Base-by-base conservation (phyloP, 2,888 invertebrate genomes). In the Sicus ferrugineus region DNA sequence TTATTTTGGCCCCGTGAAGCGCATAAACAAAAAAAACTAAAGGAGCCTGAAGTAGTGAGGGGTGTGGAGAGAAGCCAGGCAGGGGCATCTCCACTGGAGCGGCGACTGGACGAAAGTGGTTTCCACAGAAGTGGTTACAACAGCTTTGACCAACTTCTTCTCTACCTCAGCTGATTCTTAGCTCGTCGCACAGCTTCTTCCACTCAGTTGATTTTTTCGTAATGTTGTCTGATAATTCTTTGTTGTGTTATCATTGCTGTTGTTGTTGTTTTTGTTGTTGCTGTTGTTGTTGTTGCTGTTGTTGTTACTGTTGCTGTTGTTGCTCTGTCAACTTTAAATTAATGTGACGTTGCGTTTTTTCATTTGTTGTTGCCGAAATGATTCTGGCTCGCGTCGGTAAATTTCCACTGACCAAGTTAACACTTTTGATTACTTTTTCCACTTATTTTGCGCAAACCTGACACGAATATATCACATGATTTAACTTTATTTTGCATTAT, bases 31-130 rank as follows among this genome's bases (percentile, higher is more conserved):
- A 19, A 42, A 38, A 42, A 21, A 42, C n/a, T n/a, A 34, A 46
- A 30, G 46, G 30, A 21, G 34, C 23, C 54, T 65, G 19, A 58
- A 58, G 28, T 46, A 23, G n/a, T 26, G n/a, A 58, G 56, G 19
- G 19, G 19, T 30, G 21, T 19, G 34, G 59, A 16, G 9, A 9
- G 38, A 3, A 4, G 42, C 23, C 16, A 56, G 6, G 9, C 30
- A 56, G 19, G 16, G 34, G 54, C 54, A 19, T 28, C 54, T n/a
- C n/a, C n/a, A 30, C 59, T 59, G 62, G 28, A 9, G 9, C 16
- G 21, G 50, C 11, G 52, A 11, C 50, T n/a, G 42, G 56, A 63
- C 30, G 62, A 63, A 63, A 68, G 68, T 68, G 62, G 63, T 63
- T 63, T 63, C 56, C 38, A 46, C 3, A 68, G 56, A 62, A 54